Evolutionary conservation across 2,113 vertebrate species (phyloP).

Genomic region (Gymnobelideus leadbeateri): DNA sequence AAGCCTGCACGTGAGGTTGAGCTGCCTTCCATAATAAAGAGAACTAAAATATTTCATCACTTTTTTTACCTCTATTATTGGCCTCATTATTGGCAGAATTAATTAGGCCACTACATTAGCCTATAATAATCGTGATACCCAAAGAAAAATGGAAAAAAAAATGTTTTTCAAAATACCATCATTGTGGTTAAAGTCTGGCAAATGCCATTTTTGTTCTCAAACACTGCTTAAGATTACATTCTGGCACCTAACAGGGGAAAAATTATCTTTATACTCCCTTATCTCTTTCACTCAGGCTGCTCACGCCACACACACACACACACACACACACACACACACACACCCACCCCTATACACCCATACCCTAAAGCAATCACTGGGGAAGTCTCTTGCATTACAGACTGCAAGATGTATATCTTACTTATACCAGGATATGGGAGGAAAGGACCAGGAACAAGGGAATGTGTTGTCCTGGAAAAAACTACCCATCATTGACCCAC

Average conservation of each 20-base stretch:
- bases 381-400: background rate
- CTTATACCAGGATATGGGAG: background rate
- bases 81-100: background rate
- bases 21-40: rapidly evolving
- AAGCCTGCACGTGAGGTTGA: background rate
- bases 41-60: rapidly evolving
- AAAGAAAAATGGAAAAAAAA: background rate
- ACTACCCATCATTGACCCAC: background rate
- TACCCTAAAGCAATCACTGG: background rate
- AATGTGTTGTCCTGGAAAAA: background rate
- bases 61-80: rapidly evolving
- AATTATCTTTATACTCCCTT: rapidly evolving
- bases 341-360: background rate
- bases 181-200: background rate
- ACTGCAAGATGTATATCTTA: background rate
- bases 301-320: background rate
- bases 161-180: conserved; percentile 1
- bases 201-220: background rate
- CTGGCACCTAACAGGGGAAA: background rate
- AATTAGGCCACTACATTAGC: conserved; percentile 4
- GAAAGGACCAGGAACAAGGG: background rate
- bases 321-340: background rate
- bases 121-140: conserved; percentile 15
- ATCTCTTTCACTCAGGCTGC: background rate
- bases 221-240: background rate